These are phyloP conservation scores for Cosmia trapezina DNA, from an alignment of 2,888 invertebrate genomes.

Conservation along the genomic window DNA sequence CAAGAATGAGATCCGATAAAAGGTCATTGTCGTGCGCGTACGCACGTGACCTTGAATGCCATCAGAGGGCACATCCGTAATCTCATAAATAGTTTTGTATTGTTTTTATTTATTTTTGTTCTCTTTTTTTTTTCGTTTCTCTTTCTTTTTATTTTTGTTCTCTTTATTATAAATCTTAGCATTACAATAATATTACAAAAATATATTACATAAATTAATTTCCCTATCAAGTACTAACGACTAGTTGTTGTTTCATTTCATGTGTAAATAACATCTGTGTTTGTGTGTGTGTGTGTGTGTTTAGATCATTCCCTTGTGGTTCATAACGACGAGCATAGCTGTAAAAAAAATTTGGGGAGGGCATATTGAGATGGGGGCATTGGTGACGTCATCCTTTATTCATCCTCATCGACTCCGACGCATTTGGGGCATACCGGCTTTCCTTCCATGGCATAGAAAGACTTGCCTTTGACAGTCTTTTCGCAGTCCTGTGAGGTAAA, in stretches of 20 bases:
- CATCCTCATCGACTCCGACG: constrained; percentile 97
- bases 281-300: constrained; percentile 73
- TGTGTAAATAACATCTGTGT: constrained; percentile 76
- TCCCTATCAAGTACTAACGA: constrained; percentile 77
- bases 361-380: constrained; percentile 78
- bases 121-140: constrained; percentile 75
- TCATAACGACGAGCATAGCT: constrained; percentile 85
- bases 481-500: constrained; percentile 96
- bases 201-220: constrained; percentile 86
- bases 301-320: constrained; percentile 72
- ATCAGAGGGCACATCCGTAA: constrained; percentile 65
- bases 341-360: constrained; percentile 85
- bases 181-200: constrained; percentile 89
- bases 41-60: constrained; percentile 82
- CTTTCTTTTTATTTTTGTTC: constrained; percentile 84
- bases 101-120: constrained; percentile 69
- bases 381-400: constrained; percentile 83
- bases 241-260: constrained; percentile 74
- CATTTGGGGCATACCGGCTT: constrained; percentile 98
- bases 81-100: constrained; percentile 71
- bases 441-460: constrained; percentile 99
- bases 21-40: constrained; percentile 85
- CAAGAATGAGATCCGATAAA: constrained; percentile 78
- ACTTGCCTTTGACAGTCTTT: constrained; percentile 97
- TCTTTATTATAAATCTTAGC: constrained; percentile 90